These are phyloP conservation scores for Megalops cyprinoides DNA, from an alignment of 2,797 vertebrate genomes.

Conservation along the genomic window DNA sequence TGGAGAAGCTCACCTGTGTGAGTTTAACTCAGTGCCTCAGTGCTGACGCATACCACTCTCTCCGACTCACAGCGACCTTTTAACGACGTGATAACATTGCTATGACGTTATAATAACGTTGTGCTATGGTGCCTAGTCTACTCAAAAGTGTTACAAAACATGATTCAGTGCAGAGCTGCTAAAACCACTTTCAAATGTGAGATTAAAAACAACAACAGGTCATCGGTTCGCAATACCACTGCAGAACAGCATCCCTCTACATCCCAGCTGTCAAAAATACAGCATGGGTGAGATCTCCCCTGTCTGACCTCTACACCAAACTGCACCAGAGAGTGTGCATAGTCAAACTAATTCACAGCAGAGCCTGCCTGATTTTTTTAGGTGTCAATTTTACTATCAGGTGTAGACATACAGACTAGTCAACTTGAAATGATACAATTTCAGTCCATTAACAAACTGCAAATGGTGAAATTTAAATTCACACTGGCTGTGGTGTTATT, in stretches of 20 bases:
- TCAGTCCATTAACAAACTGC: neutral
- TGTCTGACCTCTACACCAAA: constrained; percentile 16
- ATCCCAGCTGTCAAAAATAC: neutral
- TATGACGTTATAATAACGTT: neutral
- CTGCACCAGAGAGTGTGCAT: constrained; percentile 8
- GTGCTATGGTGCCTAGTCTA: neutral
- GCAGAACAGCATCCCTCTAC: constrained; percentile 14
- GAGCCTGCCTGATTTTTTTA: neutral
- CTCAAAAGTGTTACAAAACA: neutral
- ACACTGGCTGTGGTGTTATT: neutral
- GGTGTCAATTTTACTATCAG: constrained; percentile 14
- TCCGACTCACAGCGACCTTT: neutral
- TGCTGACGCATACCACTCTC: neutral
- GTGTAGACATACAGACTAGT: neutral
- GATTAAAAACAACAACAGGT: neutral
- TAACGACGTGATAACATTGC: neutral
- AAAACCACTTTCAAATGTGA: neutral
- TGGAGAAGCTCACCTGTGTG: neutral
- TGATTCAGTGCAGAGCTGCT: constrained; percentile 3
- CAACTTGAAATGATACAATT: neutral
- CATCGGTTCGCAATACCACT: neutral
- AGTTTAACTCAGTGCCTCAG: neutral
- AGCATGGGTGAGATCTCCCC: neutral
- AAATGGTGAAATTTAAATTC: neutral
- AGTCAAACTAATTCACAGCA: neutral